Conservation (phyloP, 2,113 vertebrate species). For the Oncorhynchus nerka region DNA sequence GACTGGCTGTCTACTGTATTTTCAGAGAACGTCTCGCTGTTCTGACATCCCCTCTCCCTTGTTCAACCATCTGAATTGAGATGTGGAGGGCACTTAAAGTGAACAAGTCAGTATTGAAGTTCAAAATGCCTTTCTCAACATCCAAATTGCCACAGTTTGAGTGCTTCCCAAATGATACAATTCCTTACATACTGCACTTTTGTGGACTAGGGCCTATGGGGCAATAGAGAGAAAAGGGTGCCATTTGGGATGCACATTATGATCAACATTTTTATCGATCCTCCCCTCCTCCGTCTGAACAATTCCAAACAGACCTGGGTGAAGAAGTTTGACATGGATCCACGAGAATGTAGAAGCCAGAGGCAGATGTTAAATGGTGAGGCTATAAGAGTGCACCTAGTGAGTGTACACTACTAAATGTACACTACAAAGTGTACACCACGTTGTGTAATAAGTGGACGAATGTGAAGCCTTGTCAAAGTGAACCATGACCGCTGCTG, state of each 20-base stretch:
- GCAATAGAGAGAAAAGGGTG: too few species aligned
- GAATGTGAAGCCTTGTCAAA: constrained; percentile 55
- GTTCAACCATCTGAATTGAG: constrained; percentile 13
- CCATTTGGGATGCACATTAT: not conserved
- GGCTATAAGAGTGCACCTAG: constrained; percentile 1
- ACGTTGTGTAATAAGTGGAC: constrained; percentile 2
- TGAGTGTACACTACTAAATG: not conserved
- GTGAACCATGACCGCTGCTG: constrained; percentile 61
- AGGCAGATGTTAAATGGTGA: constrained; percentile 1
- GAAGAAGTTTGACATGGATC: constrained; percentile 5
- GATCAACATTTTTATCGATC: not conserved
- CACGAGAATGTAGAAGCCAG: too few species aligned
- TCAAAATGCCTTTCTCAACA: too few species aligned
- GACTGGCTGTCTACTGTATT: not conserved
- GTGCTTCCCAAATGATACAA: not conserved
- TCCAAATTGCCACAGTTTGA: not conserved
- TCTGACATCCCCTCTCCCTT: not conserved
- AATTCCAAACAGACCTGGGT: not conserved
- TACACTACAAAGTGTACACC: constrained; percentile 2
- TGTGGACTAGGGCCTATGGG: too few species aligned
- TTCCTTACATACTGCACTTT: not conserved
- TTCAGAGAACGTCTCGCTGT: constrained; percentile 6
- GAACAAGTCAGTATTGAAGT: not conserved
- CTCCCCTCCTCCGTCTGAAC: not conserved
- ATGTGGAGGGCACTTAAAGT: constrained; percentile 5